Evolutionary conservation across 2,797 vertebrate genomes (phyloP).

Genomic region (Ptychobarbus kaznakovi): DNA sequence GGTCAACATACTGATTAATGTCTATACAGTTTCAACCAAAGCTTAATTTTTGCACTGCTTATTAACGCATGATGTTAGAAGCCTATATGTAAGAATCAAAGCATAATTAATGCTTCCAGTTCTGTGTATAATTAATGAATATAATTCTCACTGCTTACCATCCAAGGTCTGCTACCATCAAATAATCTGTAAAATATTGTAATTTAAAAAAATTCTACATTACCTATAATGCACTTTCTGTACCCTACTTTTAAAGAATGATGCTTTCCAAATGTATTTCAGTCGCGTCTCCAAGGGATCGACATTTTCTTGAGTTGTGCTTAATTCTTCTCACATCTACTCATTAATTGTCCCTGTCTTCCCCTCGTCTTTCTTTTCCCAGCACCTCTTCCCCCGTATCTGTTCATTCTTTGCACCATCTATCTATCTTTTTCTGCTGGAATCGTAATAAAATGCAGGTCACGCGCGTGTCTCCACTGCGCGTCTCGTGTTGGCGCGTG

Average conservation of each 20-base stretch:
- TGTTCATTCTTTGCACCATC: conserved; percentile 73
- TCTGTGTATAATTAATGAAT: conserved; percentile 11
- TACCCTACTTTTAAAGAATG: conserved; percentile 2
- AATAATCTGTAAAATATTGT: neutral
- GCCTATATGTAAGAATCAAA: neutral
- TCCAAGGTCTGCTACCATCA: neutral
- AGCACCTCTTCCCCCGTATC: conserved; percentile 63
- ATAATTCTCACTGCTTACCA: conserved; percentile 6
- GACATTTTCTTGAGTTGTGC: conserved; percentile 17
- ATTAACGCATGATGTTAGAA: neutral
- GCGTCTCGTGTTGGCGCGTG: conserved; percentile 74
- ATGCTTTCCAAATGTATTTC: conserved; percentile 23
- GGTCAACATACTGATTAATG: neutral
- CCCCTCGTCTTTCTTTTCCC: conserved; percentile 65
- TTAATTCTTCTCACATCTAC: conserved; percentile 78
- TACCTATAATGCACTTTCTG: neutral
- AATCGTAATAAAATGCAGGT: conserved; percentile 79
- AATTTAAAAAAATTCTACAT: neutral
- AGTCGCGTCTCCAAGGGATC: conserved; percentile 9
- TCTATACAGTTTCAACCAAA: neutral
- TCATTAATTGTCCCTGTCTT: conserved; percentile 78
- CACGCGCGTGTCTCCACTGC: conserved; percentile 74
- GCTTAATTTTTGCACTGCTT: neutral
- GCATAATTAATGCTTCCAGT: conserved; percentile 6
- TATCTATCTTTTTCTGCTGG: conserved; percentile 76